These are phyloP conservation scores for Siniperca obscura DNA, from an alignment of 2,797 vertebrate genomes.

Conservation along the genomic window DNA sequence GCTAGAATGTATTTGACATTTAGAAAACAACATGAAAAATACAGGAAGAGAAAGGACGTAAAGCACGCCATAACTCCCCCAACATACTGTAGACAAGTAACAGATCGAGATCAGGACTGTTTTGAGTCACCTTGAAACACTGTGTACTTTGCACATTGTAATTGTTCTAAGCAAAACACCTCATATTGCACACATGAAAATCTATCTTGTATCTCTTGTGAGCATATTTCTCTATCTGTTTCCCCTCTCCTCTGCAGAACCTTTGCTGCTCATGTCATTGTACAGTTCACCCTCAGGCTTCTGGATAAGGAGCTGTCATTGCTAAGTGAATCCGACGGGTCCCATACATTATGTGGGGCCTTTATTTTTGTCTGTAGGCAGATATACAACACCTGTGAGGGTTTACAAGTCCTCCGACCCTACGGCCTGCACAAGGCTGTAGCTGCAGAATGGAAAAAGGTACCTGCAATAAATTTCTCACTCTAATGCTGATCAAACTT, in stretches of 20 bases:
- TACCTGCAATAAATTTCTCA: conserved; percentile 59
- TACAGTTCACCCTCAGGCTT: conserved; percentile 92
- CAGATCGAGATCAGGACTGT: not conserved
- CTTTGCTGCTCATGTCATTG: conserved; percentile 88
- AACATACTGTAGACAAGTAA: not conserved
- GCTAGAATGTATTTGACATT: not conserved
- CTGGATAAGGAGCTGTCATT: conserved; percentile 85
- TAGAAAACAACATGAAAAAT: not conserved
- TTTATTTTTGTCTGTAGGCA: conserved; percentile 95
- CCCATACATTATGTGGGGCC: conserved; percentile 88
- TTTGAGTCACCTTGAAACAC: not conserved
- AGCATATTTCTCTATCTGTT: not conserved
- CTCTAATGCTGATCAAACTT: not conserved
- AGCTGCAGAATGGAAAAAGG: conserved; percentile 92
- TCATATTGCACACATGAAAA: not conserved
- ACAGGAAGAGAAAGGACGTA: not conserved
- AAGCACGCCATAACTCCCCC: not conserved
- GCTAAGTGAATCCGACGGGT: conserved; percentile 78
- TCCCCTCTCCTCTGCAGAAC: conserved; percentile 78
- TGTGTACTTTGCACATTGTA: not conserved
- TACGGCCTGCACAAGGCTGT: conserved; percentile 90
- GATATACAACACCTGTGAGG: conserved; percentile 95
- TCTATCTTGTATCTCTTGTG: not conserved
- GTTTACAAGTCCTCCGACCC: conserved; percentile 88
- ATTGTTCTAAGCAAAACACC: not conserved